Percentiles rank a stretch among this genome's conserved stretches.
Conservation (phyloP, 2,797 vertebrate genomes). For the Enteromius viviparus region DNA sequence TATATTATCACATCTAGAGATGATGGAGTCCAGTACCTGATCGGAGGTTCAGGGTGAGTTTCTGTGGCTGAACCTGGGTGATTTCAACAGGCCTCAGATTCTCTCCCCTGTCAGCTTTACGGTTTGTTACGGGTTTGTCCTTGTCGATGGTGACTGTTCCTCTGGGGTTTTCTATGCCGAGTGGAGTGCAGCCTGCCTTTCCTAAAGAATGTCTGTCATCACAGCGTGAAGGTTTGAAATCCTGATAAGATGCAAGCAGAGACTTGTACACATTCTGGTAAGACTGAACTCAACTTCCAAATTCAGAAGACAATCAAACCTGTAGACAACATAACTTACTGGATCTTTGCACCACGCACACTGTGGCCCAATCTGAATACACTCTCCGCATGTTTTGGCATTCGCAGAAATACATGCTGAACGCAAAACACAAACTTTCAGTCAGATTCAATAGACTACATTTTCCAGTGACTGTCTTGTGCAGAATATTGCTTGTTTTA, state of each 20-base stretch:
- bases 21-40: constrained; percentile 87
- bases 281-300: neutral
- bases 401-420: constrained; percentile 89
- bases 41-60: constrained; percentile 84
- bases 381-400: constrained; percentile 93
- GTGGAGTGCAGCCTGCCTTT: constrained; percentile 79
- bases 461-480: no score
- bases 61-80: constrained; percentile 95
- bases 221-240: constrained; percentile 90
- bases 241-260: constrained; percentile 67
- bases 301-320: neutral
- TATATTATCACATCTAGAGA: no score
- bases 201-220: constrained; percentile 87
- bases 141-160: constrained; percentile 73
- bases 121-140: constrained; percentile 86
- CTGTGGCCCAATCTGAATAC: constrained; percentile 89
- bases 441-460: no score
- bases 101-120: constrained; percentile 77
- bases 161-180: constrained; percentile 83
- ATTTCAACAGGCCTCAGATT: constrained; percentile 87
- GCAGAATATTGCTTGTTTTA: no score
- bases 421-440: constrained; percentile 66
- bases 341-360: constrained; percentile 93
- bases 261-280: constrained; percentile 6
- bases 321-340: constrained; percentile 74